Percentiles rank a stretch among this genome's conserved stretches.
Conservation (phyloP, 2,797 vertebrate genomes). For the Hylomyscus alleni region DNA sequence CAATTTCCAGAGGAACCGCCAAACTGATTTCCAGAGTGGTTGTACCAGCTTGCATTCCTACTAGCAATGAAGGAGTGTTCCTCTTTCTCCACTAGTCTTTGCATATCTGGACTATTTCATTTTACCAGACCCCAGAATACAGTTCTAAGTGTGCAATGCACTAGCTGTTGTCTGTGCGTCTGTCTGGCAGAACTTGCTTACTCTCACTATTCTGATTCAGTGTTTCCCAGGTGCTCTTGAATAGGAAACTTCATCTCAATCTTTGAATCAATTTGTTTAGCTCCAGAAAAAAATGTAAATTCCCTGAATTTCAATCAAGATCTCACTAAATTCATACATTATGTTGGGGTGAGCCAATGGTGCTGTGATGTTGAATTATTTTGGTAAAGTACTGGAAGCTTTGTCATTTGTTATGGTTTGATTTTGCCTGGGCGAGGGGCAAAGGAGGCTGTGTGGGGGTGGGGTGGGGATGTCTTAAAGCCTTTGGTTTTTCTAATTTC, state of each 20-base stretch:
- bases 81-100: too few species aligned
- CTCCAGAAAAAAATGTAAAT: not conserved
- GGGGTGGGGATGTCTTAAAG: not conserved
- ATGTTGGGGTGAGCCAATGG: not conserved
- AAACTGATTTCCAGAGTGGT: too few species aligned
- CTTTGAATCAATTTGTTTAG: constrained; percentile 31
- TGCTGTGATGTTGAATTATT: not conserved
- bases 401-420: constrained; percentile 24
- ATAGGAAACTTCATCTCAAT: not conserved
- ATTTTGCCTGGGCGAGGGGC: not conserved
- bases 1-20: too few species aligned
- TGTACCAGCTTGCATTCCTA: too few species aligned
- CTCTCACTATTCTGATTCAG: not conserved
- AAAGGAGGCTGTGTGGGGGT: not conserved
- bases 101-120: not conserved
- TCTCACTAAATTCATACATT: not conserved
- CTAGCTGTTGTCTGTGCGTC: not conserved
- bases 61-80: too few species aligned
- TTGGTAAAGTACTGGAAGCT: not conserved
- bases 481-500: not conserved
- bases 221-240: not conserved
- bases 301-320: not conserved
- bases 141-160: not conserved
- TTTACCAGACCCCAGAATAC: not conserved
- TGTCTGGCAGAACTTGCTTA: not conserved